Percentiles rank a stretch among this genome's conserved stretches.
Conservation (phyloP, 2,113 vertebrate genomes). For the Fulmarus glacialis region DNA sequence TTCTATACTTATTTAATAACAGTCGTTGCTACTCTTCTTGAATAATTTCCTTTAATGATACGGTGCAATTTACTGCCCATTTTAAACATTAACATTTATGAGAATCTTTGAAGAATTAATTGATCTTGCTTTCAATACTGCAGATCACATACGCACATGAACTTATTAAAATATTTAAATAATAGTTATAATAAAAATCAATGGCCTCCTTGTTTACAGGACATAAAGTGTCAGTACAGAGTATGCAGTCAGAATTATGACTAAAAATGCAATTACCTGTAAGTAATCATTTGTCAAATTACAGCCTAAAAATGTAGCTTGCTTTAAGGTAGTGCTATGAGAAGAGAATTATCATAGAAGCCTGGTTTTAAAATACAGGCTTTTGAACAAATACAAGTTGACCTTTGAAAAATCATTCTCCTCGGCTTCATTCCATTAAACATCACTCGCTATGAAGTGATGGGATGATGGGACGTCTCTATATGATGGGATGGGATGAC, state of each 20-base stretch:
- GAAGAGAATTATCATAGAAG: neutral
- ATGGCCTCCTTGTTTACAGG: slow-evolving; percentile 1
- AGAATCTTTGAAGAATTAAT: slow-evolving; percentile 27
- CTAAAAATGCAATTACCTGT: slow-evolving; percentile 23
- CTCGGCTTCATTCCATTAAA: slow-evolving; percentile 3
- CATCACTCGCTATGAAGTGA: neutral
- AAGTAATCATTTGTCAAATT: slow-evolving; percentile 35
- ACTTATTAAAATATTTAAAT: slow-evolving; percentile 38
- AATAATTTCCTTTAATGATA: slow-evolving; percentile 45
- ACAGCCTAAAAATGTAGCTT: neutral
- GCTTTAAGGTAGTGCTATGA: neutral
- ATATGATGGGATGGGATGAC: neutral
- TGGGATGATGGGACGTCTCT: neutral
- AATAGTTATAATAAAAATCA: neutral
- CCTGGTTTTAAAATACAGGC: neutral
- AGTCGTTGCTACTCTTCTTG: neutral
- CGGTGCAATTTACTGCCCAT: neutral
- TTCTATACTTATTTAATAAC: slow-evolving; percentile 8
- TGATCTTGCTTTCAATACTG: slow-evolving; percentile 31
- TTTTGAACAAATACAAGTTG: neutral
- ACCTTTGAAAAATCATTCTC: slow-evolving; percentile 3
- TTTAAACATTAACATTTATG: slow-evolving; percentile 46
- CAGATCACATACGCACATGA: neutral
- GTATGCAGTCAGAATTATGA: neutral
- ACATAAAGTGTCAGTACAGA: neutral